A percentile compares a stretch with the other conserved stretches of the same genome.
Conservation (phyloP, 2,113 vertebrate species). For the Elgaria multicarinata region DNA sequence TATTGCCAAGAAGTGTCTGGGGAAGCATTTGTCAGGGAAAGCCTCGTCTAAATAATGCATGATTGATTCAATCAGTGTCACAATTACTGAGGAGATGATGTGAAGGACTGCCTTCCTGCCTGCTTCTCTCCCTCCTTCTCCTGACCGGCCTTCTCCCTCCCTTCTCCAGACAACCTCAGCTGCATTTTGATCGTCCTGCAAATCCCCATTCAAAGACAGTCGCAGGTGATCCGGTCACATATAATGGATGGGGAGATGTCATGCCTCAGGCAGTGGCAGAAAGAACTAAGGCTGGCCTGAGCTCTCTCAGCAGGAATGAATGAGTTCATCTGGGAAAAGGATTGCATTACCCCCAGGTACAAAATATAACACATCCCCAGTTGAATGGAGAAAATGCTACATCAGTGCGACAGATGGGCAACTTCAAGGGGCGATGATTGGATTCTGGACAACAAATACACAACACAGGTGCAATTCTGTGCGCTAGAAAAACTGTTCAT, state of each 20-base stretch:
- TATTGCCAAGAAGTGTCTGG: constrained; percentile 31
- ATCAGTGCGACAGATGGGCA: neutral
- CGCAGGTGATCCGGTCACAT: neutral
- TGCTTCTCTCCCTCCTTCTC: neutral
- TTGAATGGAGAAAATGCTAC: neutral
- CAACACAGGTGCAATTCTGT: neutral
- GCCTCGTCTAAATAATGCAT: constrained; percentile 28
- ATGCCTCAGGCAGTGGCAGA: neutral
- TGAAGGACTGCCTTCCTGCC: constrained; percentile 4
- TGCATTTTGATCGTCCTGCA: neutral
- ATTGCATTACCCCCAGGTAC: constrained; percentile 1
- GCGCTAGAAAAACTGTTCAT: neutral
- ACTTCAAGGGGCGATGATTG: neutral
- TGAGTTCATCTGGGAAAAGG: neutral
- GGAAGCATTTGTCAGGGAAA: constrained; percentile 40
- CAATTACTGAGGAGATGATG: neutral
- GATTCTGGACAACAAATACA: neutral
- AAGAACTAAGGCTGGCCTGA: neutral
- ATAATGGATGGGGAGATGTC: neutral
- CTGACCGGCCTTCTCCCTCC: neutral
- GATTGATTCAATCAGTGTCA: constrained; percentile 20
- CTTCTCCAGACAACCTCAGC: neutral
- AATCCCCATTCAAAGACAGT: constrained; percentile 3
- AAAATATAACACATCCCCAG: constrained; percentile 7
- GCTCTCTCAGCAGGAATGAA: neutral